Percentiles rank a stretch among this genome's conserved stretches.
phyloP scores from a whole-genome alignment of 2,888 invertebrate species.

The Amphipoea lucens region DNA sequence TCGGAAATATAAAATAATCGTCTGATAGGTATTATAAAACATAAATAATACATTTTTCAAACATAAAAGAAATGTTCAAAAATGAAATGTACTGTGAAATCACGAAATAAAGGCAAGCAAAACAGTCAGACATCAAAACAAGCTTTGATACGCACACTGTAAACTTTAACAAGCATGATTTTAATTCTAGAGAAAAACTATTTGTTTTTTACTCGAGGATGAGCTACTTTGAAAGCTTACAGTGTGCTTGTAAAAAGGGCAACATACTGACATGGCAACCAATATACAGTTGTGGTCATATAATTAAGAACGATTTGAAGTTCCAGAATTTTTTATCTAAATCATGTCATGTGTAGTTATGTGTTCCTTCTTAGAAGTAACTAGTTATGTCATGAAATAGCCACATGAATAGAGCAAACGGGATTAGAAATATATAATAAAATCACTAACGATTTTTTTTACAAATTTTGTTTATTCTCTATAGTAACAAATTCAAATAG shows the following conservation, averaged over 20 bases:
- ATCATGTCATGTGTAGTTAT: too few species aligned
- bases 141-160: conserved; percentile 57
- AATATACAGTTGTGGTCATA: too few species aligned
- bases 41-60: neutral
- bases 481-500: too few species aligned
- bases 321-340: too few species aligned
- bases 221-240: conserved; percentile 11
- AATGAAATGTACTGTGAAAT: conserved; percentile 57
- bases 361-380: too few species aligned
- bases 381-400: too few species aligned
- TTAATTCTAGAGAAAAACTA: neutral
- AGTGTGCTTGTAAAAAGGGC: conserved; percentile 43
- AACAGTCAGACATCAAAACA: conserved; percentile 53
- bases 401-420: too few species aligned
- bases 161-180: neutral
- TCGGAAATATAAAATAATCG: neutral
- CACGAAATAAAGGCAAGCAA: conserved; percentile 67
- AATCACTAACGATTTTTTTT: too few species aligned
- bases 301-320: too few species aligned
- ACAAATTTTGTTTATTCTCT: too few species aligned
- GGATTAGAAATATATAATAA: too few species aligned
- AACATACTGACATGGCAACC: conserved; percentile 30
- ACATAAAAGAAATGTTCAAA: conserved; percentile 23
- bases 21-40: neutral
- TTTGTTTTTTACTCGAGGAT: neutral